Conservation (phyloP, 2,888 invertebrate genomes). For the Apamea anceps region DNA sequence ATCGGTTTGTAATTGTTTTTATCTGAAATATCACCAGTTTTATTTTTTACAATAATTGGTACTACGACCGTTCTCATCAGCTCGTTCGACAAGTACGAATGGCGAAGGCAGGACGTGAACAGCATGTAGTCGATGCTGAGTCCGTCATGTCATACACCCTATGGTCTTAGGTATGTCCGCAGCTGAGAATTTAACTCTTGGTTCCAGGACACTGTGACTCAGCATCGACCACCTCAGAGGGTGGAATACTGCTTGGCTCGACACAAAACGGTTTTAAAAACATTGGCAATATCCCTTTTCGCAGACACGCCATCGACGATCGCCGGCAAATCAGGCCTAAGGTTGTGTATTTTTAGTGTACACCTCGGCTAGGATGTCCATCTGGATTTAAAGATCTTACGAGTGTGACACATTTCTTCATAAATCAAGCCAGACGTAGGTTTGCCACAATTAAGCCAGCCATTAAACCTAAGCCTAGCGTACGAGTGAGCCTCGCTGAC, state of each 20-base stretch:
- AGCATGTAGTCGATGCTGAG: no score
- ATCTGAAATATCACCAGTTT: neutral
- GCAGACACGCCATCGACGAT: conserved; percentile 5
- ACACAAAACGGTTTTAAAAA: neutral
- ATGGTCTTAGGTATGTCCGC: no score
- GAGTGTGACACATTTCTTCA: neutral
- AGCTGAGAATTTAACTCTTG: no score
- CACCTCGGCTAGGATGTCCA: neutral
- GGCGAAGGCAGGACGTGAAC: neutral
- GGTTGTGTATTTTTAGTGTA: neutral
- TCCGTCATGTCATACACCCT: no score
- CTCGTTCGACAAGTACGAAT: conserved; percentile 3
- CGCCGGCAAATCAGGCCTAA: neutral
- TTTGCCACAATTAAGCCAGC: neutral
- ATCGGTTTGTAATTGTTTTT: neutral
- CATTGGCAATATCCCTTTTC: neutral
- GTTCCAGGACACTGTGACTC: no score
- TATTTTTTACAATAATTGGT: neutral
- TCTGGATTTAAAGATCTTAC: neutral
- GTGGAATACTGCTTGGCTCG: no score
- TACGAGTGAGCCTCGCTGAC: no score
- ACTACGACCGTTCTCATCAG: conserved; percentile 13
- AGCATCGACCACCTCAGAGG: no score
- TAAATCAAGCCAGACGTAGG: neutral
- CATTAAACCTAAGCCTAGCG: neutral